Evolutionary conservation across 2,113 vertebrate species (phyloP), one percentile per base, ranked within the genome.

Genomic region (Leucopsar rothschildi): DNA sequence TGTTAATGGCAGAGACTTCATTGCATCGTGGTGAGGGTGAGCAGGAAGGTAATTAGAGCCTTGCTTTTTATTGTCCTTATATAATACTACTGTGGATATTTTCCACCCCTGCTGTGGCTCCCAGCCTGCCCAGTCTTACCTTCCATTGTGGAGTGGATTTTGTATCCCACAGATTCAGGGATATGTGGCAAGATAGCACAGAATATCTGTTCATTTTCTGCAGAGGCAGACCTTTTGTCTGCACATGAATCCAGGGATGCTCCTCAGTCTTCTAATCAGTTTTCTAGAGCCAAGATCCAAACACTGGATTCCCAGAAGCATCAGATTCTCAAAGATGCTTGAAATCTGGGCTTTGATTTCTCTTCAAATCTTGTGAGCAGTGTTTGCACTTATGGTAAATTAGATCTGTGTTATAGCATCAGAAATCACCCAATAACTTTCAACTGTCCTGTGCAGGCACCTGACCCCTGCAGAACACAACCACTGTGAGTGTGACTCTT

Each of bases 31-130:
- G n/a, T 55, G 29, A 93, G 50, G 73, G 22, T 72, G 59, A 89
- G 45, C 87, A 96, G 82, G 55, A 91, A 92, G 49, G 47, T 90
- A 92, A 86, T 94, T 94, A 91, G 6, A 88, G 47, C 60, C 63
- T 88, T 90, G 64, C 19, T 70, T 94, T 95, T 85, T 91, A 72
- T 86, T 95, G 84, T 90, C 73, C 78, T 87, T 75, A 27, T 50
- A 64, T 65, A 90, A 87, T 63, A 39, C 50, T 55, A 2, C 50
- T 57, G 53, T 82, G 78, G 84, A 13, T 92, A 14, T 80, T 95
- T 96, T 57, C 70, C 42, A 70, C 27, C 45, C 35, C 29, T 77
- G 21, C 78, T 80, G 45, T 85, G 55, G n/a, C 75, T 95, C 37
- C 50, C 59, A 87, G 56, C 21, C 73, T 91, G 49, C 57, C 45